Evolutionary conservation across 2,113 vertebrate species (phyloP).

Genomic region (Vombatus ursinus): DNA sequence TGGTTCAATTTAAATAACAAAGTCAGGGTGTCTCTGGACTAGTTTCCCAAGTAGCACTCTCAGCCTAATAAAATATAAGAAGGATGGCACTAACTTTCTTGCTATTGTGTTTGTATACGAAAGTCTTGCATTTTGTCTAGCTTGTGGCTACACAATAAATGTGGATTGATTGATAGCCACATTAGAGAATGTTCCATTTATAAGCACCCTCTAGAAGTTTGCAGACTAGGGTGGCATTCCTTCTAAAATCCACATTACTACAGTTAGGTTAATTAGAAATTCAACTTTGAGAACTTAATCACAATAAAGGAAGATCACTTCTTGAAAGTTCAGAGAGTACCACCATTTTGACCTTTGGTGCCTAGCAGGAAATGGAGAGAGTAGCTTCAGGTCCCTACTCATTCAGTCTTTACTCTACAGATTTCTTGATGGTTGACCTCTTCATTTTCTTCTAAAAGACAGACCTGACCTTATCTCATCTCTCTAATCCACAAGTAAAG

Average conservation of each 20-base stretch:
- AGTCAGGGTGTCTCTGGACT: not conserved
- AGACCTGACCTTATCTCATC: constrained; percentile 78
- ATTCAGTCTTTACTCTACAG: constrained; percentile 46
- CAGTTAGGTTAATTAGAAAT: constrained; percentile 57
- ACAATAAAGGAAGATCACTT: constrained; percentile 56
- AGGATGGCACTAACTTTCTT: not conserved
- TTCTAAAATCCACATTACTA: constrained; percentile 43
- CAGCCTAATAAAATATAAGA: not conserved
- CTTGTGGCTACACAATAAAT: not conserved
- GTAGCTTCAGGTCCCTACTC: constrained; percentile 25
- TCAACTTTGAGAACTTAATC: constrained; percentile 40
- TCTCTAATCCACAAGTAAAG: constrained; percentile 74
- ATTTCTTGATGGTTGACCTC: constrained; percentile 74
- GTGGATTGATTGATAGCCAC: not conserved
- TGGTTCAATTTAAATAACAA: constrained; percentile 8
- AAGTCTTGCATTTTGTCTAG: not conserved
- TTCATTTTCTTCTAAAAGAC: constrained; percentile 73
- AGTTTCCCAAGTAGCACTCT: not conserved
- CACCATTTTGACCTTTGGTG: constrained; percentile 70
- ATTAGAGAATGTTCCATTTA: not conserved
- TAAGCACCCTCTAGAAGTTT: constrained; percentile 22
- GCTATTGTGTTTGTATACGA: not conserved
- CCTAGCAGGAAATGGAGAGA: constrained; percentile 67
- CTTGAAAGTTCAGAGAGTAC: constrained; percentile 69
- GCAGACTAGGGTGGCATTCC: not conserved